Evolutionary conservation across 2,888 invertebrate genomes (phyloP).

Genomic region (Apamea sordens): DNA sequence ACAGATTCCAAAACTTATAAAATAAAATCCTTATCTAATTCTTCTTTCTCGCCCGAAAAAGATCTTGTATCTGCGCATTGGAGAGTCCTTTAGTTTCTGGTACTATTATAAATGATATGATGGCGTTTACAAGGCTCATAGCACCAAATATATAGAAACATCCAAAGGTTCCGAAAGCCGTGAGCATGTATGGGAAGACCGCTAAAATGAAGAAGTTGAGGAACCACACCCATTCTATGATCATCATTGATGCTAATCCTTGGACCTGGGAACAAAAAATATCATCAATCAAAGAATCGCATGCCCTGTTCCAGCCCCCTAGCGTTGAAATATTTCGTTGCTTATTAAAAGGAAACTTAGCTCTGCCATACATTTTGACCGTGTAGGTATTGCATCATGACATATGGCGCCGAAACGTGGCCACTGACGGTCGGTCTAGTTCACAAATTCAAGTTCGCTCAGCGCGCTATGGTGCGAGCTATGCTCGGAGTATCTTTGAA

Average conservation of each 20-base stretch:
- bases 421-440: too few species aligned
- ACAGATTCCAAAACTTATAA: background rate
- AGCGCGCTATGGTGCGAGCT: too few species aligned
- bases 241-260: slow-evolving; percentile 82
- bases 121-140: slow-evolving; percentile 73
- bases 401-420: too few species aligned
- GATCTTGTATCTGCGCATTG: slow-evolving; percentile 80
- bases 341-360: too few species aligned
- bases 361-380: too few species aligned
- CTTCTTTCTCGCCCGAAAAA: slow-evolving; percentile 65
- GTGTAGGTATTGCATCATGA: too few species aligned
- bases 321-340: too few species aligned
- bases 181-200: slow-evolving; percentile 80
- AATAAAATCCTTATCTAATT: slow-evolving; percentile 19
- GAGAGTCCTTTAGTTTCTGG: slow-evolving; percentile 89
- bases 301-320: background rate
- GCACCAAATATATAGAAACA: slow-evolving; percentile 83
- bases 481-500: too few species aligned
- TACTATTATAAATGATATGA: slow-evolving; percentile 77
- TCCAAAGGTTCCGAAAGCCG: slow-evolving; percentile 78
- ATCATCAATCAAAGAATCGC: background rate
- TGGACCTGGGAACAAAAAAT: slow-evolving; percentile 77
- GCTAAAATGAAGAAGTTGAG: slow-evolving; percentile 84
- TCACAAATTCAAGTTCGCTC: too few species aligned
- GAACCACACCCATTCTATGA: slow-evolving; percentile 85